phyloP scores from a whole-genome alignment of 23 tunicate species.

The Ciona savignyi region DNA sequence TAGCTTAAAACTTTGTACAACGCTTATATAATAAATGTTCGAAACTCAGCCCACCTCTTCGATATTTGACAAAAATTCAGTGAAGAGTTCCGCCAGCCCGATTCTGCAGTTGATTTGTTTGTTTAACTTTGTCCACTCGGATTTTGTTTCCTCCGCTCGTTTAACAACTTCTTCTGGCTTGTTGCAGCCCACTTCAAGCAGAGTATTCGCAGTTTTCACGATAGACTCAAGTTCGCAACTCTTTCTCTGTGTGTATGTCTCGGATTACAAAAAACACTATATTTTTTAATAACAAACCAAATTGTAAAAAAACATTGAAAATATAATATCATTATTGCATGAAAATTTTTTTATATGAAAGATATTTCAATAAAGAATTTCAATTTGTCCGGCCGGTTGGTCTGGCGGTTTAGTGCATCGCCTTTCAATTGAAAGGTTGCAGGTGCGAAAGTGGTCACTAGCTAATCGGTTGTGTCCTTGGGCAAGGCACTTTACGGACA shows the following conservation, averaged over 20 bases:
- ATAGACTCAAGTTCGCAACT: constrained; percentile 39
- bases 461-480: too few species aligned
- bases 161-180: constrained; percentile 24
- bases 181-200: constrained; percentile 58
- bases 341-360: too few species aligned
- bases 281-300: too few species aligned
- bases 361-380: too few species aligned
- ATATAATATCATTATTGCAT: background rate
- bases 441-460: too few species aligned
- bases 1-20: background rate
- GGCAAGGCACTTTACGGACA: too few species aligned
- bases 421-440: too few species aligned
- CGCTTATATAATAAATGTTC: background rate
- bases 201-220: constrained; percentile 64
- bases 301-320: background rate
- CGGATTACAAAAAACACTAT: too few species aligned
- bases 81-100: constrained; percentile 24
- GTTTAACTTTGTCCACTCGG: constrained; percentile 38
- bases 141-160: constrained; percentile 39
- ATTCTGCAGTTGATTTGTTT: constrained; percentile 29
- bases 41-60: constrained; percentile 26
- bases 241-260: too few species aligned
- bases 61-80: constrained; percentile 17
- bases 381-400: too few species aligned
- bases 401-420: too few species aligned